Evolutionary conservation across 92 coral and sea anemone genomes (phyloP).

Genomic region (Chrysogorgia sp.): DNA sequence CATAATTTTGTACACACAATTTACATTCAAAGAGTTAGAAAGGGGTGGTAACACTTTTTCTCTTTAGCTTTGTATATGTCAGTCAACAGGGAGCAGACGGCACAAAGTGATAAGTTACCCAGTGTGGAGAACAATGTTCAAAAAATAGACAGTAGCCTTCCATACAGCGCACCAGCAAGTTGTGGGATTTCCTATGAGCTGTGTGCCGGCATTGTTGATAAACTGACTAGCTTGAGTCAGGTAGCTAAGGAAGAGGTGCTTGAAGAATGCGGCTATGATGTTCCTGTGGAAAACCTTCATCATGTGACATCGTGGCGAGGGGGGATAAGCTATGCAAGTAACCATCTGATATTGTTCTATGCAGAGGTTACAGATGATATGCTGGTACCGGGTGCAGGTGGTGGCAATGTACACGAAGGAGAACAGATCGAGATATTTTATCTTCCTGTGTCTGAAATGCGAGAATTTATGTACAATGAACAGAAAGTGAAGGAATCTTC

Average conservation of each 20-base stretch:
- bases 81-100: constrained; percentile 71
- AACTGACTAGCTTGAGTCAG: constrained; percentile 67
- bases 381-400: constrained; percentile 74
- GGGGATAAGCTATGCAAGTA: constrained; percentile 78
- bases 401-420: constrained; percentile 87
- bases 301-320: constrained; percentile 71
- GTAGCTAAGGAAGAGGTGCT: constrained; percentile 82
- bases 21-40: too few species aligned
- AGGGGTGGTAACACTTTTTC: too few species aligned
- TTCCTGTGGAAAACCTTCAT: constrained; percentile 76
- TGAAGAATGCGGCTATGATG: constrained; percentile 98
- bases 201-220: constrained; percentile 96
- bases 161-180: constrained; percentile 66
- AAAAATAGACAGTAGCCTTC: constrained; percentile 71
- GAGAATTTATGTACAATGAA: constrained; percentile 79
- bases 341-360: constrained; percentile 72
- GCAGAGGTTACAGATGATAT: constrained; percentile 91
- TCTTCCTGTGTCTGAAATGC: constrained; percentile 77
- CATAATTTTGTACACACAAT: too few species aligned
- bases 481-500: constrained; percentile 75
- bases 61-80: constrained; percentile 84
- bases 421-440: constrained; percentile 89
- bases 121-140: constrained; percentile 41
- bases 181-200: constrained; percentile 91
- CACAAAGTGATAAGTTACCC: constrained; percentile 10